Evolutionary conservation across 37 sponge, comb jelly and placozoan genomes (phyloP).

Genomic region (Theonella swinhoei): DNA sequence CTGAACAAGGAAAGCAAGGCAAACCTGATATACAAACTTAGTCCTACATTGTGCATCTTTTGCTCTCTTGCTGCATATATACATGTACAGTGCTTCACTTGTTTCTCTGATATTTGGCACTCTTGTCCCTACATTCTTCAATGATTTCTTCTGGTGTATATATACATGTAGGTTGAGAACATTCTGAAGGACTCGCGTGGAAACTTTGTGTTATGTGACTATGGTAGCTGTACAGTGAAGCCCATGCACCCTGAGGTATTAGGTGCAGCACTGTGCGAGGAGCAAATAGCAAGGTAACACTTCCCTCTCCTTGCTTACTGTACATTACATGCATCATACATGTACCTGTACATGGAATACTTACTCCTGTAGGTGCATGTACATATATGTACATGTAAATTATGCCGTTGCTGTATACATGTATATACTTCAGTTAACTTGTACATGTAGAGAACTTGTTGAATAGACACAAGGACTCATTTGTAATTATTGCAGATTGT

Average conservation of each 20-base stretch:
- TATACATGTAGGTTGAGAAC: conserved; percentile 90
- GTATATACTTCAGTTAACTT: too few species aligned
- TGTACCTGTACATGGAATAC: too few species aligned
- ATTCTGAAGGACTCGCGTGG: conserved; percentile 65
- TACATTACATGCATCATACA: too few species aligned
- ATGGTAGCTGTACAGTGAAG: conserved; percentile 81
- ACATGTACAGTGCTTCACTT: background rate
- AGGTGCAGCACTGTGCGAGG: conserved; percentile 66
- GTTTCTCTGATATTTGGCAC: background rate
- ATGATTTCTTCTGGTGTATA: background rate
- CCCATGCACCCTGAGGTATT: conserved; percentile 62
- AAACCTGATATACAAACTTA: too few species aligned
- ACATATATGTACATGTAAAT: too few species aligned
- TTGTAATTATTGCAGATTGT: too few species aligned
- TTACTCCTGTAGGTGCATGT: too few species aligned
- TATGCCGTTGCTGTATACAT: too few species aligned
- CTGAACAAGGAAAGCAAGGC: too few species aligned
- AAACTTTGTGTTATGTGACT: conserved; percentile 92
- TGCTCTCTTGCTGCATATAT: background rate
- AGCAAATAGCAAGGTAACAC: conserved; percentile 68
- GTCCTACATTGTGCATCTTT: background rate
- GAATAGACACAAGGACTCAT: too few species aligned
- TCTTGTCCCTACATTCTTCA: background rate
- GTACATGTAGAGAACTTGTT: too few species aligned
- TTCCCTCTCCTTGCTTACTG: too few species aligned